These are phyloP conservation scores for Protobothrops flavoviridis DNA, from an alignment of 2,113 vertebrate species.

Conservation along the genomic window DNA sequence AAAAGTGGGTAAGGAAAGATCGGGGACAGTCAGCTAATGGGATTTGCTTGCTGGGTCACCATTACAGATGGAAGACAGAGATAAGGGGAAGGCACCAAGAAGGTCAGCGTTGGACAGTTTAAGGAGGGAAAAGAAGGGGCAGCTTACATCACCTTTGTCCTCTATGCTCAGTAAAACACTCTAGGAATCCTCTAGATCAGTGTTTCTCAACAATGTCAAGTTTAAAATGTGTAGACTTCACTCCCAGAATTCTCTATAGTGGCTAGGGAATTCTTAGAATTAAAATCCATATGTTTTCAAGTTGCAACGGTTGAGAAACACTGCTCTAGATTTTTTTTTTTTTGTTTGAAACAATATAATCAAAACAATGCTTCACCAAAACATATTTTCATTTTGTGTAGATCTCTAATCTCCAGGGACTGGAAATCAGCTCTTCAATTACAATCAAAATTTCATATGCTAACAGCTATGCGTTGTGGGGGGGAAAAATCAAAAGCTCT, in stretches of 20 bases:
- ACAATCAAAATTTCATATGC: not conserved
- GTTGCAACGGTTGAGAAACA: not conserved
- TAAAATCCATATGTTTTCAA: not conserved
- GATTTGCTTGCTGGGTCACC: not conserved
- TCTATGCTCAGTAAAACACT: not conserved
- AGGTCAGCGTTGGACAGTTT: not conserved
- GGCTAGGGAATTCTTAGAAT: not conserved
- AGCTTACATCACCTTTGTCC: not conserved
- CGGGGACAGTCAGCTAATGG: not conserved
- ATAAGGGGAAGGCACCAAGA: not conserved
- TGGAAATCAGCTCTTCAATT: not conserved
- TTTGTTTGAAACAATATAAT: not conserved
- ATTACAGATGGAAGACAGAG: not conserved
- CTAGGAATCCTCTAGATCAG: not conserved
- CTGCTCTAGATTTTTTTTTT: not conserved
- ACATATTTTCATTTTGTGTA: not conserved
- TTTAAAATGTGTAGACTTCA: not conserved
- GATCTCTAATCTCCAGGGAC: not conserved
- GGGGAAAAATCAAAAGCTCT: fast-evolving
- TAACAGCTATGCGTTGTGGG: not conserved
- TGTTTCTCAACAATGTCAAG: not conserved
- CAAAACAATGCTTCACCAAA: not conserved
- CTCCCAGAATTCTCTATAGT: not conserved
- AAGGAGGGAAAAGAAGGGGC: not conserved
- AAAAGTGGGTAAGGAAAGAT: not conserved